Percentiles rank a stretch among this genome's conserved stretches.
Evolutionary conservation across 2,888 invertebrate genomes (phyloP).

Genomic region (Prosapia bicincta): DNA sequence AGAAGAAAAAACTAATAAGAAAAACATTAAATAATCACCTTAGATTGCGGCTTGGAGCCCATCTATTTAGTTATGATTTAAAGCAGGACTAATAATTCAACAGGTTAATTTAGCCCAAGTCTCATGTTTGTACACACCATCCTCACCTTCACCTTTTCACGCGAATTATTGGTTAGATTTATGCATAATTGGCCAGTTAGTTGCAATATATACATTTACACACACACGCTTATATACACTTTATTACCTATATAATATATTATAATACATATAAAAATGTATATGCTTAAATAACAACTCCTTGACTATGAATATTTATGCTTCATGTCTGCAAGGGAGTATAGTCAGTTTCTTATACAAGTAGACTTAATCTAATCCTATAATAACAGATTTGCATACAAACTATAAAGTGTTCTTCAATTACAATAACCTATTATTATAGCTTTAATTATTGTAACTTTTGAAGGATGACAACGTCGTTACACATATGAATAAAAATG

Average conservation of each 20-base stretch:
- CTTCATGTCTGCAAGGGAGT: background rate
- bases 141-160: constrained; percentile 7
- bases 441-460: too few species aligned
- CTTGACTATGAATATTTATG: constrained; percentile 22
- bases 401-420: too few species aligned
- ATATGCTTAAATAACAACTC: constrained; percentile 21
- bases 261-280: constrained; percentile 19
- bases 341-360: background rate
- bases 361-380: too few species aligned
- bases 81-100: constrained; percentile 19
- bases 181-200: constrained; percentile 23
- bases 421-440: too few species aligned
- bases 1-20: constrained; percentile 24
- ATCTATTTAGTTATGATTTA: constrained; percentile 14
- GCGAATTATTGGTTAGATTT: constrained; percentile 19
- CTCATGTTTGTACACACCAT: constrained; percentile 3
- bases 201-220: constrained; percentile 6
- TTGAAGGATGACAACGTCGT: too few species aligned
- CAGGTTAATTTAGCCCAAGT: constrained; percentile 13
- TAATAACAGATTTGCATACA: too few species aligned
- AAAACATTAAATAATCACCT: constrained; percentile 26
- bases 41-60: background rate
- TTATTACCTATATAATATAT: constrained; percentile 19
- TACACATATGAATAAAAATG: too few species aligned
- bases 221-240: constrained; percentile 9